Evolutionary conservation across 1,140 invertebrate species (phyloP).

Genomic region (Micrasema minimum): DNA sequence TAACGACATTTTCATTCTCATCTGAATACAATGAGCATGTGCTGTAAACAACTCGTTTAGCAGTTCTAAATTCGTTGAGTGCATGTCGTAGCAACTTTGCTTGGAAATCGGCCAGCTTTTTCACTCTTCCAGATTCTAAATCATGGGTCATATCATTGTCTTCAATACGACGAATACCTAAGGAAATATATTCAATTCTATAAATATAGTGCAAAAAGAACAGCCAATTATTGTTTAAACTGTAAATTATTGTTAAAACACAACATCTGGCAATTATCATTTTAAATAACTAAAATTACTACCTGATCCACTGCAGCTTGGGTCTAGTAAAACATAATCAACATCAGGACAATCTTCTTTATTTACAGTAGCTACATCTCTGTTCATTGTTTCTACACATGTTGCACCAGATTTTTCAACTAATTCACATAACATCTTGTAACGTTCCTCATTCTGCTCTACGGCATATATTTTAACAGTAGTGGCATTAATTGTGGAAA

Average conservation of each 20-base stretch:
- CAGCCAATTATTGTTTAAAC: too few relatives aligned
- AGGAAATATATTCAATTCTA: too few relatives aligned
- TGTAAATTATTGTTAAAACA: too few relatives aligned
- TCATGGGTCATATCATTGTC: slow-evolving; percentile 57
- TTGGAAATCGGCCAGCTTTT: slow-evolving; percentile 84
- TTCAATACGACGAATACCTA: slow-evolving; percentile 60
- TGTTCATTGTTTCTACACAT: slow-evolving; percentile 74
- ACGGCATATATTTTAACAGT: slow-evolving; percentile 88
- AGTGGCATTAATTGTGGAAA: too few relatives aligned
- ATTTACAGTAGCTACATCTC: slow-evolving; percentile 78
- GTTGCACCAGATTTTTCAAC: slow-evolving; percentile 71
- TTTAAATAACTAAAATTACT: too few relatives aligned
- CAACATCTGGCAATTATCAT: too few relatives aligned
- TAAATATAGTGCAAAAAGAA: too few relatives aligned
- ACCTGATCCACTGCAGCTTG: slow-evolving; percentile 95
- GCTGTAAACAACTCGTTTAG: slow-evolving; percentile 90
- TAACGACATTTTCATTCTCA: slow-evolving; percentile 93
- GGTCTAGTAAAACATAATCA: slow-evolving; percentile 93
- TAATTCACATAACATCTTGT: slow-evolving; percentile 72
- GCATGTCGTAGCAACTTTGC: slow-evolving; percentile 87
- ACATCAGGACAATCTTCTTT: slow-evolving; percentile 74
- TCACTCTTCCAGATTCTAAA: slow-evolving; percentile 66
- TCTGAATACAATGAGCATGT: slow-evolving; percentile 91
- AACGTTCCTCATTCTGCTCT: slow-evolving; percentile 78
- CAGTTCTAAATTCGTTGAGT: slow-evolving; percentile 82